Evolutionary conservation across 23 tunicate species (phyloP).

Genomic region (Styela clava): DNA sequence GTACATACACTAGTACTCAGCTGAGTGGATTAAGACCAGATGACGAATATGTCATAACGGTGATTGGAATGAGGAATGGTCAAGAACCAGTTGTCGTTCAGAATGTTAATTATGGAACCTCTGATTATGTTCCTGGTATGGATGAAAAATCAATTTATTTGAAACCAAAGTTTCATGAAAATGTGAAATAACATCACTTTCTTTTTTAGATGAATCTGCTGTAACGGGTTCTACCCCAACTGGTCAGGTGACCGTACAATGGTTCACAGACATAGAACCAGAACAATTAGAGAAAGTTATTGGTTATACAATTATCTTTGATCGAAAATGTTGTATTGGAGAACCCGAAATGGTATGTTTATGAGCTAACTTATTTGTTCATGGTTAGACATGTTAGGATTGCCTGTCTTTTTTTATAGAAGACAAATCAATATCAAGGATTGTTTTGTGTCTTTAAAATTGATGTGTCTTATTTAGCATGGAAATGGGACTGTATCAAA

Average conservation of each 20-base stretch:
- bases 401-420: too few species aligned
- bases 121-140: conserved; percentile 4
- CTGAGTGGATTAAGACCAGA: conserved; percentile 16
- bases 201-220: conserved; percentile 4
- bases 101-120: conserved; percentile 21
- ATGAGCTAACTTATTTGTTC: too few species aligned
- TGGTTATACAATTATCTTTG: conserved; percentile 26
- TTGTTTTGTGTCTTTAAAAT: too few species aligned
- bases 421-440: too few species aligned
- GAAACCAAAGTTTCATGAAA: too few species aligned
- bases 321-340: conserved; percentile 29
- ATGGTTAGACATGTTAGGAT: too few species aligned
- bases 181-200: too few species aligned
- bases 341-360: conserved; percentile 21
- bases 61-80: conserved; percentile 10
- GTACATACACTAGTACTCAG: conserved; percentile 8
- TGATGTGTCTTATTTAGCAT: too few species aligned
- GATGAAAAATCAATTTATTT: too few species aligned
- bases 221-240: background rate
- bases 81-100: conserved; percentile 4
- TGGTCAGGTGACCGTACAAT: background rate
- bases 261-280: background rate
- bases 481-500: too few species aligned
- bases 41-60: background rate
- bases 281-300: background rate